phyloP scores from a whole-genome alignment of 1,140 invertebrate genomes.

The Hyphantria cunea region DNA sequence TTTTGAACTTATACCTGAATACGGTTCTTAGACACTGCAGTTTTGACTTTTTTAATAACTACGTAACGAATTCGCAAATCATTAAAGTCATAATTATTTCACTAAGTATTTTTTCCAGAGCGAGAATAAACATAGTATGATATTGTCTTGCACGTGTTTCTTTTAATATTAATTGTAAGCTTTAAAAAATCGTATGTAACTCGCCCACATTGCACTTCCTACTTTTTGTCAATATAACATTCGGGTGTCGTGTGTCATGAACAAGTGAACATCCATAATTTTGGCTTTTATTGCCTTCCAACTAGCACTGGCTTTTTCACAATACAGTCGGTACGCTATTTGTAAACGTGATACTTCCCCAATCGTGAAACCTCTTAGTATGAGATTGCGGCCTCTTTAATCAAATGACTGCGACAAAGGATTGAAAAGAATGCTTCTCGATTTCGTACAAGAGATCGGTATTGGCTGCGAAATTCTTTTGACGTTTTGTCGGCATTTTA shows the following conservation, averaged over 20 bases:
- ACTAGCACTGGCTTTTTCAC: conserved; percentile 53
- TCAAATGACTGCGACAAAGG: conserved; percentile 79
- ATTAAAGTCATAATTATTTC: no score
- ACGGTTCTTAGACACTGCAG: no score
- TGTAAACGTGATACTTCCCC: conserved; percentile 80
- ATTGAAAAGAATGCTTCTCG: conserved; percentile 71
- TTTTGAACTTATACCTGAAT: no score
- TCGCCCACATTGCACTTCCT: no score
- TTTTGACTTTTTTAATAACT: no score
- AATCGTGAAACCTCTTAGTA: conserved; percentile 56
- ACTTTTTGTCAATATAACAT: conserved; percentile 44
- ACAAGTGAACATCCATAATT: conserved; percentile 54
- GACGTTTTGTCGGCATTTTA: conserved; percentile 62
- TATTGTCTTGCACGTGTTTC: no score
- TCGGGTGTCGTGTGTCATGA: conserved; percentile 52
- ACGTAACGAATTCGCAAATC: no score
- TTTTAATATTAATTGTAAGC: no score
- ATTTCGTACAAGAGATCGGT: conserved; percentile 71
- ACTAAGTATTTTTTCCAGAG: no score
- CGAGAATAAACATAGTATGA: no score
- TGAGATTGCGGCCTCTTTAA: conserved; percentile 76
- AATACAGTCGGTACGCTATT: conserved; percentile 71
- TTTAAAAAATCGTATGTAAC: no score
- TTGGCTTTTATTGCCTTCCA: conserved; percentile 52
- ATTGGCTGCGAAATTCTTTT: conserved; percentile 69